Conservation (phyloP, 2,113 vertebrate genomes). For the Siniperca knerii region DNA sequence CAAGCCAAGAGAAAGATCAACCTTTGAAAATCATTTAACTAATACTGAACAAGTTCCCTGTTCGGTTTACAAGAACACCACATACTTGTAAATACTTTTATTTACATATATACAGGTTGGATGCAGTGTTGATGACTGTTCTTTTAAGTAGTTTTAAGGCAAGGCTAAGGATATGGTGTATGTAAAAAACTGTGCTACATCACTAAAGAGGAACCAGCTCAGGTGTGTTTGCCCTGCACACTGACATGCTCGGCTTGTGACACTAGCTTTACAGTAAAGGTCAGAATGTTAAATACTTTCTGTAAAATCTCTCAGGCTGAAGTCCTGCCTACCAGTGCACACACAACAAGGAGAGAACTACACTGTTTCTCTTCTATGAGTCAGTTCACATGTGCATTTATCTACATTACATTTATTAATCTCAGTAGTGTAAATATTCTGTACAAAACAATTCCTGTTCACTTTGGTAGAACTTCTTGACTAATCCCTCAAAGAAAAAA, state of each 20-base stretch:
- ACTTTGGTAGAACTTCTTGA: slow-evolving; percentile 43
- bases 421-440: slow-evolving; percentile 36
- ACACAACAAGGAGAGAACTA: slow-evolving; percentile 20
- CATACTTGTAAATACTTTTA: slow-evolving; percentile 66
- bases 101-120: slow-evolving; percentile 75
- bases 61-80: slow-evolving; percentile 69
- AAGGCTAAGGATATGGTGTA: slow-evolving; percentile 68
- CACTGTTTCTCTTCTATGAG: not conserved
- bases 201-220: slow-evolving; percentile 43
- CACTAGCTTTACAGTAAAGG: slow-evolving; percentile 38
- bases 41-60: slow-evolving; percentile 73
- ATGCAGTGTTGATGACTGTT: slow-evolving; percentile 67
- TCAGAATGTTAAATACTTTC: slow-evolving; percentile 29
- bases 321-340: slow-evolving; percentile 2
- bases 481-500: not conserved
- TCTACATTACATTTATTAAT: slow-evolving; percentile 25
- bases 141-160: slow-evolving; percentile 76
- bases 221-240: slow-evolving; percentile 38
- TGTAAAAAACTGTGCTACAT: slow-evolving; percentile 73
- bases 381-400: slow-evolving; percentile 3
- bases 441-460: slow-evolving; percentile 41
- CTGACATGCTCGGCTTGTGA: slow-evolving; percentile 36
- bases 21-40: slow-evolving; percentile 54
- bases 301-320: slow-evolving; percentile 15
- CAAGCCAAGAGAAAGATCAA: slow-evolving; percentile 35